These are phyloP conservation scores for Myotis myotis DNA, from an alignment of 2,797 vertebrate species.

Conservation along the genomic window DNA sequence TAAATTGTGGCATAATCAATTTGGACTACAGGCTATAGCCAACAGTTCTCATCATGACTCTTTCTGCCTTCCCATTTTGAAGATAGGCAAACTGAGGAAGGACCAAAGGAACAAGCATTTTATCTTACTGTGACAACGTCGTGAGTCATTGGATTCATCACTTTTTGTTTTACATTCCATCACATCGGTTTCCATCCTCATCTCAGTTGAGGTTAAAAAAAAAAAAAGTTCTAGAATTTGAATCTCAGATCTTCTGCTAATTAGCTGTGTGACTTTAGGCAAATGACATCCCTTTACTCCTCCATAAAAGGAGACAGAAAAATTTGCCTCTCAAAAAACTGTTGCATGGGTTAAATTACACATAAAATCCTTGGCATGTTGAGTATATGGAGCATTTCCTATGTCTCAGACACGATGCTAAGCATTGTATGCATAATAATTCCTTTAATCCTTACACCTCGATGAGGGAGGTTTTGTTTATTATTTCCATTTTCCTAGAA, in stretches of 20 bases:
- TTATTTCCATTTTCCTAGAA: slow-evolving; percentile 25
- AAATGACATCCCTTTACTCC: not conserved
- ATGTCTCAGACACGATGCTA: not conserved
- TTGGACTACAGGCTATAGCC: not conserved
- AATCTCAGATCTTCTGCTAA: not conserved
- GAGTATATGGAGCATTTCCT: not conserved
- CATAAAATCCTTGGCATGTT: not conserved
- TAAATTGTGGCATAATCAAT: not conserved
- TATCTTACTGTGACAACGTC: not conserved
- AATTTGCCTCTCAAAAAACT: not conserved
- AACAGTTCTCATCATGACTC: not conserved
- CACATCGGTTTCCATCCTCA: not conserved
- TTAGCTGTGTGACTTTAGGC: slow-evolving; percentile 4
- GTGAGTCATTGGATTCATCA: not conserved
- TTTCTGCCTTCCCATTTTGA: not conserved
- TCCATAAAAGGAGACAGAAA: slow-evolving; percentile 7
- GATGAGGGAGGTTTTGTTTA: not conserved
- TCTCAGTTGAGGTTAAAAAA: not conserved
- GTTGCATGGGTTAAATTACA: not conserved
- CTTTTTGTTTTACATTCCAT: not conserved
- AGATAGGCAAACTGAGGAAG: not conserved
- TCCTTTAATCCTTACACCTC: slow-evolving; percentile 15
- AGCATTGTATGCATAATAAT: not conserved
- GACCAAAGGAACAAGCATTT: not conserved
- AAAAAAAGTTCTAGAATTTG: not conserved